phyloP scores from a whole-genome alignment of 64 coral and sea anemone species.

The Cladopsammia gracilis region DNA sequence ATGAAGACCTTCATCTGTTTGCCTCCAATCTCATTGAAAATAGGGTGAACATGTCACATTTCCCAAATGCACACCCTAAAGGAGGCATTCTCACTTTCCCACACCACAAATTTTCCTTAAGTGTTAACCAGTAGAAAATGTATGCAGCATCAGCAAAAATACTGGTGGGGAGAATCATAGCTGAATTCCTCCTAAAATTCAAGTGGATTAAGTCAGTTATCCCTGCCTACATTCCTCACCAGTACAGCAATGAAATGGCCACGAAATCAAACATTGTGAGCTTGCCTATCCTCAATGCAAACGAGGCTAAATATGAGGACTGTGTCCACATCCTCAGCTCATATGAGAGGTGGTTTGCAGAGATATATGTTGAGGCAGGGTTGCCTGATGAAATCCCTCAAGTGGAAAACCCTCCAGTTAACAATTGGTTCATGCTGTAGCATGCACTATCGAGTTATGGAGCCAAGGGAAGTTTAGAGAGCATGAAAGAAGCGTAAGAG shows the following conservation, averaged over 20 bases:
- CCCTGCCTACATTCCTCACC: constrained; percentile 62
- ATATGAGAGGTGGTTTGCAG: constrained; percentile 79
- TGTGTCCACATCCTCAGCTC: constrained; percentile 74
- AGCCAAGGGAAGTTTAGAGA: too few relatives aligned
- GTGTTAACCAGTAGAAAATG: constrained; percentile 37
- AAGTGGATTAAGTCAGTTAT: constrained; percentile 63
- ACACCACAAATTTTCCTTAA: constrained; percentile 27
- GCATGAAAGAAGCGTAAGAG: too few relatives aligned
- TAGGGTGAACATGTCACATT: constrained; percentile 46
- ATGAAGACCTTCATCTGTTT: constrained; percentile 78
- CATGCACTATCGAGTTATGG: too few relatives aligned
- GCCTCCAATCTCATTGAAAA: constrained; percentile 75
- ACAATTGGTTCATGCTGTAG: too few relatives aligned
- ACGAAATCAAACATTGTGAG: constrained; percentile 63
- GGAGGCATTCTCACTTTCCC: constrained; percentile 23
- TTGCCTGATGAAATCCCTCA: constrained; percentile 47
- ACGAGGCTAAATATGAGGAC: constrained; percentile 78
- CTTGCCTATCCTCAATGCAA: constrained; percentile 72
- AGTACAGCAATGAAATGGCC: constrained; percentile 57
- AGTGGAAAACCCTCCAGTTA: constrained; percentile 58
- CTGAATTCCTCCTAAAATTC: constrained; percentile 65
- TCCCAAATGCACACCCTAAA: constrained; percentile 62
- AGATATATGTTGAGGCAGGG: constrained; percentile 76
- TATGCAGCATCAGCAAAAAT: constrained; percentile 67
- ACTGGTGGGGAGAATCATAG: constrained; percentile 31